A percentile compares a stretch with the other conserved stretches of the same genome.
These are phyloP conservation scores for Parascotia fuliginaria DNA, from an alignment of 2,888 invertebrate species.

Conservation along the genomic window DNA sequence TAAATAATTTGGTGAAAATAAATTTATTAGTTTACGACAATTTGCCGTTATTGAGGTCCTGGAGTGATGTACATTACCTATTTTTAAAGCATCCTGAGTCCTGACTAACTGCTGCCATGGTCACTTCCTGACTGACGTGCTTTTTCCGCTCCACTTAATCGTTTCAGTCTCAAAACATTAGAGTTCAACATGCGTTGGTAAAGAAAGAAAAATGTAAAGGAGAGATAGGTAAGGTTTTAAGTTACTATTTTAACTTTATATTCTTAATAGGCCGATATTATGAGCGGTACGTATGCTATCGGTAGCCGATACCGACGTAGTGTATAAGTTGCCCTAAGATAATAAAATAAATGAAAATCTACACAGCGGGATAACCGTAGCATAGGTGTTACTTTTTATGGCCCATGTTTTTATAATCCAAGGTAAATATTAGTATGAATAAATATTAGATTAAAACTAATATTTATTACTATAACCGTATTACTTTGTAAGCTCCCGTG, in stretches of 20 bases:
- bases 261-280: background rate
- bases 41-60: too few relatives aligned
- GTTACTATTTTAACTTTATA: background rate
- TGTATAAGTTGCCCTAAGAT: slow-evolving; percentile 7
- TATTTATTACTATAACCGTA: slow-evolving; percentile 5
- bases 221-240: too few relatives aligned
- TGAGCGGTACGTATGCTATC: background rate
- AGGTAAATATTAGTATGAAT: slow-evolving; percentile 20
- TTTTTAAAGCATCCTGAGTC: too few relatives aligned
- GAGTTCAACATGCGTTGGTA: too few relatives aligned
- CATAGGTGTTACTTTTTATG: slow-evolving; percentile 42
- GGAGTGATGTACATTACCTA: too few relatives aligned
- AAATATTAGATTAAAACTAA: slow-evolving; percentile 14
- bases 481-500: slow-evolving; percentile 8
- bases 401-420: slow-evolving; percentile 20
- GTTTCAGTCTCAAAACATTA: too few relatives aligned
- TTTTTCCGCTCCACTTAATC: too few relatives aligned
- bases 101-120: too few relatives aligned
- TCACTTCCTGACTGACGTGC: too few relatives aligned
- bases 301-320: background rate
- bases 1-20: too few relatives aligned
- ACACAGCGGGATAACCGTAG: slow-evolving; percentile 35
- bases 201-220: too few relatives aligned
- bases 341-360: slow-evolving; percentile 33
- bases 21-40: too few relatives aligned